Evolutionary conservation across 2,113 vertebrate genomes (phyloP), one percentile per base, ranked within the genome.

Genomic region (Lutjanus erythropterus): DNA sequence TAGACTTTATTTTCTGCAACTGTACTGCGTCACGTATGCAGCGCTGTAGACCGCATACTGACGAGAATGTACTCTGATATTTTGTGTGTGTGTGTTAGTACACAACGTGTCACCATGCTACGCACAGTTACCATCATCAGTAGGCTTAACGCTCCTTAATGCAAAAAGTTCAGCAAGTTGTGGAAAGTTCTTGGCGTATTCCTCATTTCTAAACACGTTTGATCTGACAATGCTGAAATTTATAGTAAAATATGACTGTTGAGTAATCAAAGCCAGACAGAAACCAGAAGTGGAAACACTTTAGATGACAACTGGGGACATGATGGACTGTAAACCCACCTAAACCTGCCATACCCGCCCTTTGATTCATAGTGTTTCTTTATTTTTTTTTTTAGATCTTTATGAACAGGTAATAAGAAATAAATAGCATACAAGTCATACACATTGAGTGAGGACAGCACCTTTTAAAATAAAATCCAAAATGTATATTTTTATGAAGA

Each of bases 261-360:
- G 68, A 70, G 44, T 71, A 80, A 85, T 84, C 52, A 81, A 62
- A 91, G 47, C 46, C 60, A 77, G 79, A 87, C 59, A 78, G 46
- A 86, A 77, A 79, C 62, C 85, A 81, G 86, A 80, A 52, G 81
- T 83, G 84, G 81, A 87, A 89, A 86, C 77, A 64, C 67, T 90
- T 80, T 16, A 75, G 70, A 81, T 84, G 89, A 85, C 84, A 89
- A 49, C 80, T 75, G 47, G 64, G 61, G 69, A 91, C 83, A 58
- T 62, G 61, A 88, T 71, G 53, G 67, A 87, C 37, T 31, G 41
- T 62, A 65, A 88, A 83, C 49, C 42, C 46, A 59, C 7, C 27
- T 60, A 59, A 81, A 73, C 72, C 64, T 81, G 70, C 50, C 69
- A 64, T 42, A 65, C 50, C 12, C 49, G 7, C 25, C 16, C 80